phyloP scores from a whole-genome alignment of 1,140 invertebrate genomes.

The Heliconius congener region DNA sequence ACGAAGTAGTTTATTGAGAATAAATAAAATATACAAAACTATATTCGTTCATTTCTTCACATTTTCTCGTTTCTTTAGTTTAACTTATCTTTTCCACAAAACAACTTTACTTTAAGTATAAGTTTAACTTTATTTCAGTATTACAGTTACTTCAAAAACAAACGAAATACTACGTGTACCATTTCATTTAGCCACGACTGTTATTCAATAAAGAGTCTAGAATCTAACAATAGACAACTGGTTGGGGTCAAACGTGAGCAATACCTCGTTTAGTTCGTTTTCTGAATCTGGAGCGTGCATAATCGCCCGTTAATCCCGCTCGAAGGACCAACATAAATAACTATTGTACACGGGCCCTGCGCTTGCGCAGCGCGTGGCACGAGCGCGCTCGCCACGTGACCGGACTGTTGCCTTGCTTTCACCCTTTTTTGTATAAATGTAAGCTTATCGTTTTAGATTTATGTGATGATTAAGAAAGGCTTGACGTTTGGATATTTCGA shows the following conservation, averaged over 20 bases:
- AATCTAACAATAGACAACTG: conserved; percentile 23
- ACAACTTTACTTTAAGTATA: no score
- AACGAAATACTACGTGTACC: neutral
- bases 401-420: conserved; percentile 62
- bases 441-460: conserved; percentile 32
- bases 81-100: no score
- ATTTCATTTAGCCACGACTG: neutral
- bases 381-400: conserved; percentile 75
- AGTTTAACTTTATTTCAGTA: neutral
- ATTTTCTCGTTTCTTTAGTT: no score
- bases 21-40: neutral
- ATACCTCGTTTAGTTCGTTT: conserved; percentile 58
- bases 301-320: conserved; percentile 77
- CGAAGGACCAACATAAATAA: conserved; percentile 69
- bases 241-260: conserved; percentile 34
- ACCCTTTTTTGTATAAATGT: conserved; percentile 64
- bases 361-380: conserved; percentile 70
- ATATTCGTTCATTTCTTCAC: neutral
- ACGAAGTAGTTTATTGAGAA: neutral
- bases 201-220: conserved; percentile 20
- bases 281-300: conserved; percentile 77
- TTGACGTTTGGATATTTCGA: neutral
- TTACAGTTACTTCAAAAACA: neutral
- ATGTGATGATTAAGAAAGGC: conserved; percentile 17
- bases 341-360: conserved; percentile 61